A percentile compares a stretch with the other conserved stretches of the same genome.
Evolutionary conservation across 2,888 invertebrate genomes (phyloP).

Genomic region (Gasteruption jaculator): DNA sequence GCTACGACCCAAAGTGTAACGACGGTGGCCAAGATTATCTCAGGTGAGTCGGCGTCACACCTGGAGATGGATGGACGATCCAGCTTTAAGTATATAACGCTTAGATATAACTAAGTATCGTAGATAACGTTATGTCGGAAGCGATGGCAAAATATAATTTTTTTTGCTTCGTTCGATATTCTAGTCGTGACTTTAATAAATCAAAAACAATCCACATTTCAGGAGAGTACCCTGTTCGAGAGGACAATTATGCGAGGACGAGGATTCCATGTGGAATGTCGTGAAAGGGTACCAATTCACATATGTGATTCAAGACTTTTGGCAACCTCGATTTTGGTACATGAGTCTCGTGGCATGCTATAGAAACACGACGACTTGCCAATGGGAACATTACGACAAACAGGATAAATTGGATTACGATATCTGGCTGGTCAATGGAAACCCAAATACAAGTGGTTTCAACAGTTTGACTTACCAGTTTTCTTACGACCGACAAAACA

Average conservation of each 20-base stretch:
- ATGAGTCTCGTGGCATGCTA: slow-evolving; percentile 91
- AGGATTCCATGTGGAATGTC: slow-evolving; percentile 80
- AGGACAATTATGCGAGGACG: slow-evolving; percentile 76
- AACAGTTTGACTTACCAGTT: slow-evolving; percentile 92
- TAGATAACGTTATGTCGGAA: no score
- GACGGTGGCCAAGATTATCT: slow-evolving; percentile 72
- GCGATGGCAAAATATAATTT: no score
- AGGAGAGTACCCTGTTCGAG: slow-evolving; percentile 79
- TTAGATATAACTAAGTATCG: no score
- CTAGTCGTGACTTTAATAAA: background rate
- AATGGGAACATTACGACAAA: slow-evolving; percentile 76
- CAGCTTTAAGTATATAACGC: no score
- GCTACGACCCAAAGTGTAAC: slow-evolving; percentile 82
- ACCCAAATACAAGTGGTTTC: slow-evolving; percentile 81
- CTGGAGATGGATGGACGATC: no score
- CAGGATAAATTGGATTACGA: slow-evolving; percentile 71
- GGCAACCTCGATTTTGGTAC: slow-evolving; percentile 95
- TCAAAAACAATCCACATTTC: background rate
- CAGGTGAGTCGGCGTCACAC: no score
- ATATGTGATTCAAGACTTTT: slow-evolving; percentile 83
- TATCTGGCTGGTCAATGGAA: slow-evolving; percentile 94
- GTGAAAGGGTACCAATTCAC: slow-evolving; percentile 89
- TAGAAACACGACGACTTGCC: slow-evolving; percentile 72
- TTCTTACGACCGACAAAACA: slow-evolving; percentile 92
- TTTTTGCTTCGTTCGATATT: no score